A percentile compares a stretch with the other conserved stretches of the same genome.
Conservation (phyloP, 1,140 invertebrate genomes). For the Formica exsecta region DNA sequence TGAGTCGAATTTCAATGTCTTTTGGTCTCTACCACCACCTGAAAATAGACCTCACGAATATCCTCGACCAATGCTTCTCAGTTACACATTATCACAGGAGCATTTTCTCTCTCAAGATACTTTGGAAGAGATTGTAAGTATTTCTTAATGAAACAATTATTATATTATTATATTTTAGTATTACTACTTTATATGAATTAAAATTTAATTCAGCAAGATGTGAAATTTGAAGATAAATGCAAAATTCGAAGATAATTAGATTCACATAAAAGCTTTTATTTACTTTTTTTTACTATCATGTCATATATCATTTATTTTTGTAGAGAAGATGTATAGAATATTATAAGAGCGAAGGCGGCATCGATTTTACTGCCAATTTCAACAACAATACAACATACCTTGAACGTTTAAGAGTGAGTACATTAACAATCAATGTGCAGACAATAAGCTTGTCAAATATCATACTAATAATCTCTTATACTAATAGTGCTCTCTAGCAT, state of each 20-base stretch:
- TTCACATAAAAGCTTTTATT: background rate
- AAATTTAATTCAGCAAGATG: background rate
- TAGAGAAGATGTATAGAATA: slow-evolving; percentile 94
- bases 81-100: slow-evolving; percentile 94
- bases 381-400: slow-evolving; percentile 91
- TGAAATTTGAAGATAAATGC: background rate
- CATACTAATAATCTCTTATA: slow-evolving; percentile 33
- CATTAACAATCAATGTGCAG: background rate
- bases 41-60: slow-evolving; percentile 96
- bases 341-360: slow-evolving; percentile 92
- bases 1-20: slow-evolving; percentile 94
- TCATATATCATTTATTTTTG: slow-evolving; percentile 70
- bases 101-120: slow-evolving; percentile 93
- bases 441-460: background rate
- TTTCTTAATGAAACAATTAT: slow-evolving; percentile 17
- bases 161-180: background rate
- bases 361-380: slow-evolving; percentile 92
- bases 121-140: slow-evolving; percentile 92
- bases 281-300: background rate
- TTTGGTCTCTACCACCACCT: slow-evolving; percentile 97
- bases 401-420: slow-evolving; percentile 91
- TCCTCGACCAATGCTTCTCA: slow-evolving; percentile 95
- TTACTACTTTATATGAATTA: background rate
- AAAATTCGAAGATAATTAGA: background rate
- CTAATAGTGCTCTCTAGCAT: slow-evolving; percentile 83